Conservation (phyloP, 2,797 vertebrate species). For the Menidia menidia region DNA sequence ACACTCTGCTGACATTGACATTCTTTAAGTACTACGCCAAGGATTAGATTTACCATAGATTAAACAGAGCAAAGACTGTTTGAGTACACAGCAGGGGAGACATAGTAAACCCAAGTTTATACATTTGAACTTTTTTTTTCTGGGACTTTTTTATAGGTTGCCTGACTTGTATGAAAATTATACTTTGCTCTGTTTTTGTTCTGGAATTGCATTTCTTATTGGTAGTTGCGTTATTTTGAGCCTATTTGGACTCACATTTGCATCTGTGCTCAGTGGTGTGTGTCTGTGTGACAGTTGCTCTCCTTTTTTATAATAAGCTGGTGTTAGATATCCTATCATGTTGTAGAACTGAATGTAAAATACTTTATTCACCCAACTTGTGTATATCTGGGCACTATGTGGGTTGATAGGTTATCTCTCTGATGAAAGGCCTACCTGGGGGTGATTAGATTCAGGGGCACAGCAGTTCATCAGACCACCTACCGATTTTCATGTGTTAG, state of each 20-base stretch:
- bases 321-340: conserved; percentile 7
- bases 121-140: conserved; percentile 12
- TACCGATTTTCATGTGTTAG: conserved; percentile 47
- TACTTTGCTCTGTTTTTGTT: conserved; percentile 20
- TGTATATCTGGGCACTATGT: conserved; percentile 49
- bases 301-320: conserved; percentile 50
- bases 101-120: conserved; percentile 16
- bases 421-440: conserved; percentile 73
- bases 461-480: conserved; percentile 69
- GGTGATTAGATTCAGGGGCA: conserved; percentile 69
- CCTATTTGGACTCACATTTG: conserved; percentile 17
- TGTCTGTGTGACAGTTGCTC: conserved; percentile 28
- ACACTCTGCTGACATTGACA: conserved; percentile 35
- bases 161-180: conserved; percentile 16
- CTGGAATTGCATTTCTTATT: conserved; percentile 9
- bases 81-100: conserved; percentile 45
- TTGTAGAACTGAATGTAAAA: too few relatives aligned
- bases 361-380: neutral
- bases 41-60: conserved; percentile 54
- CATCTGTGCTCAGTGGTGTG: conserved; percentile 5
- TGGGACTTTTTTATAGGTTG: conserved; percentile 8
- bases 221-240: conserved; percentile 10
- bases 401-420: conserved; percentile 56
- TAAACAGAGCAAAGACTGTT: conserved; percentile 40
- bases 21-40: conserved; percentile 46